A percentile compares a stretch with the other conserved stretches of the same genome.
phyloP scores from a whole-genome alignment of 2,113 vertebrate genomes.

The Hypomesus transpacificus region DNA sequence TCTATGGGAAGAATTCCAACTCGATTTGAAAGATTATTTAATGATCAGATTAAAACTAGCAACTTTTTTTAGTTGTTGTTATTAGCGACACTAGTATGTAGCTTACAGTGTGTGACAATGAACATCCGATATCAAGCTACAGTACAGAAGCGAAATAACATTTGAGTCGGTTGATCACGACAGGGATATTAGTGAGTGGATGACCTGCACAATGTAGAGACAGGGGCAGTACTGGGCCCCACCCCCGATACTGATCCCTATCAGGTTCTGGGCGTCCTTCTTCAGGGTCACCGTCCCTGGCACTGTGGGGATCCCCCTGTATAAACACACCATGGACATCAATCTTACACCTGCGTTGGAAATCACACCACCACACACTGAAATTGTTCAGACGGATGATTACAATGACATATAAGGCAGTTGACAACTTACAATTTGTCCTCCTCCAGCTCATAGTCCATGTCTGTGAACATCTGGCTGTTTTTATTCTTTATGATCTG shows the following conservation, averaged over 20 bases:
- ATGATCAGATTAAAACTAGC: background rate
- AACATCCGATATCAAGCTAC: too few species aligned
- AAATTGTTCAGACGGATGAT: background rate
- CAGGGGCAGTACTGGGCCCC: constrained; percentile 97
- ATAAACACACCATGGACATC: constrained; percentile 17
- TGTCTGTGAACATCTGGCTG: constrained; percentile 84
- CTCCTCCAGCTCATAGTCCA: constrained; percentile 96
- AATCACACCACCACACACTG: background rate
- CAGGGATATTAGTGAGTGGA: too few species aligned
- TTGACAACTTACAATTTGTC: constrained; percentile 89
- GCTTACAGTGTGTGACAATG: too few species aligned
- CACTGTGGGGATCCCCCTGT: constrained; percentile 93
- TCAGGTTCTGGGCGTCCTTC: constrained; percentile 93
- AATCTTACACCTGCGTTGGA: background rate
- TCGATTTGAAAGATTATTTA: background rate
- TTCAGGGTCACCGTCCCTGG: constrained; percentile 90
- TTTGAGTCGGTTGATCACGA: too few species aligned
- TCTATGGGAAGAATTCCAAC: background rate
- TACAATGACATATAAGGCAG: background rate
- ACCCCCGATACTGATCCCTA: constrained; percentile 97
- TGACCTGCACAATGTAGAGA: constrained; percentile 98
- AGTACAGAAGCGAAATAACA: too few species aligned
- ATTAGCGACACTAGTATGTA: too few species aligned
- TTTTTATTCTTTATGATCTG: constrained; percentile 34
- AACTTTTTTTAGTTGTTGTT: too few species aligned